Conservation (phyloP, 2,113 vertebrate genomes). For the Sarotherodon lohbergeri region DNA sequence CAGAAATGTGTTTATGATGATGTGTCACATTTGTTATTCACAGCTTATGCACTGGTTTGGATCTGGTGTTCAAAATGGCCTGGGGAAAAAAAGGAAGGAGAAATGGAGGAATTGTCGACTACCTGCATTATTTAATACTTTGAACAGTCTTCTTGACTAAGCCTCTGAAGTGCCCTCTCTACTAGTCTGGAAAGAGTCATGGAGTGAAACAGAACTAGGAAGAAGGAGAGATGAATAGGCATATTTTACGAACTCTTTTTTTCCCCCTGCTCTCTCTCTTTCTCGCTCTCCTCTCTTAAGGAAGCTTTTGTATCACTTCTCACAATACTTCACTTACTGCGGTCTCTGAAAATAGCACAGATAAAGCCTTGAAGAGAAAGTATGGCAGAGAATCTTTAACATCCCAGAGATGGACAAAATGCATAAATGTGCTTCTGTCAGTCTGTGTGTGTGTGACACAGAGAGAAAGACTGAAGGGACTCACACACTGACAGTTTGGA, state of each 20-base stretch:
- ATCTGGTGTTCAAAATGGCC: neutral
- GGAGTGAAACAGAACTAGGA: neutral
- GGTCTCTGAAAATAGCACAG: slow-evolving; percentile 36
- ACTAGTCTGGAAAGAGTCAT: neutral
- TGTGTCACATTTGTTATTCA: slow-evolving; percentile 7
- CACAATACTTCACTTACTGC: slow-evolving; percentile 37
- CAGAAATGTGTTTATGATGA: neutral
- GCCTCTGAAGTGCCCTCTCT: slow-evolving; percentile 4
- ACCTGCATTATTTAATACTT: slow-evolving; percentile 32
- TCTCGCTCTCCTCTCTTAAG: neutral
- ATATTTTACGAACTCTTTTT: slow-evolving; percentile 20
- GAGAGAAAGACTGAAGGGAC: neutral
- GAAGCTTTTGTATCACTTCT: slow-evolving; percentile 44
- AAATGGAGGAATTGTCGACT: neutral
- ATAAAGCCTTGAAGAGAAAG: slow-evolving; percentile 12
- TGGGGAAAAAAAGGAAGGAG: neutral
- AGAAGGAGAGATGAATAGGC: slow-evolving; percentile 3
- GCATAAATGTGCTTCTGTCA: neutral
- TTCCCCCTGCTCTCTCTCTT: neutral
- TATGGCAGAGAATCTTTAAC: neutral
- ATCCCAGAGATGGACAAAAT: slow-evolving; percentile 15
- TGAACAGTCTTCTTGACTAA: neutral
- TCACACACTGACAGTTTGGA: neutral
- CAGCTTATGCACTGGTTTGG: neutral
- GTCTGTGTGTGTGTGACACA: neutral